A percentile compares a stretch with the other conserved stretches of the same genome.
Evolutionary conservation across 1,140 invertebrate species (phyloP).

Genomic region (Dryas iulia): DNA sequence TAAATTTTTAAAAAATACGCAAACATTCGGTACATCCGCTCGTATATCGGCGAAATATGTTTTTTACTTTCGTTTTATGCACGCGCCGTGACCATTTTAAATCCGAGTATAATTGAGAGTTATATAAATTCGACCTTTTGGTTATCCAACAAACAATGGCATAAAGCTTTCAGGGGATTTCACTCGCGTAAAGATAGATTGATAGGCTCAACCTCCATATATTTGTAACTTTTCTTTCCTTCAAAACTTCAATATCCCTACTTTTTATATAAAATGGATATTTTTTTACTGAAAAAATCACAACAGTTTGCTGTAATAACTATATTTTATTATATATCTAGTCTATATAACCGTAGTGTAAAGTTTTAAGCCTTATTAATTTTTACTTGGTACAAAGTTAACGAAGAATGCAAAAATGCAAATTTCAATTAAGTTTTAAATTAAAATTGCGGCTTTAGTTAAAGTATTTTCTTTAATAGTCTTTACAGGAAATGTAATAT

Average conservation of each 20-base stretch:
- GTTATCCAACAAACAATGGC: slow-evolving; percentile 32
- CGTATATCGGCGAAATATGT: neutral
- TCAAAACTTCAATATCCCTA: neutral
- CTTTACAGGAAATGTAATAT: slow-evolving; percentile 31
- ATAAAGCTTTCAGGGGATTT: slow-evolving; percentile 33
- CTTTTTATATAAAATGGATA: neutral
- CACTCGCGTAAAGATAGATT: slow-evolving; percentile 21
- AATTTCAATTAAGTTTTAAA: slow-evolving; percentile 36
- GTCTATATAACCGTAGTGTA: neutral
- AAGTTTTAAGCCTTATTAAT: slow-evolving; percentile 1
- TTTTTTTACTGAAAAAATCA: neutral
- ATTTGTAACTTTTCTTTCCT: neutral
- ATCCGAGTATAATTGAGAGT: slow-evolving; percentile 66
- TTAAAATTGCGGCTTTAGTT: slow-evolving; percentile 25
- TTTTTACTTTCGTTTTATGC: slow-evolving; percentile 35
- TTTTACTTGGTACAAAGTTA: neutral
- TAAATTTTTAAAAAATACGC: neutral
- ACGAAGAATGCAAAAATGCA: slow-evolving; percentile 18
- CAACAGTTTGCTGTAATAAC: no score
- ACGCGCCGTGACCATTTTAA: slow-evolving; percentile 53
- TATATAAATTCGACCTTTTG: slow-evolving; percentile 57
- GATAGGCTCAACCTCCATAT: slow-evolving; percentile 22
- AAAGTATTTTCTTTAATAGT: slow-evolving; percentile 27
- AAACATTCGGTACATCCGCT: neutral
- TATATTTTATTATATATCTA: neutral